Percentiles rank a stretch among this genome's conserved stretches.
Evolutionary conservation across 2,113 vertebrate genomes (phyloP).

Genomic region (Lichenostomus cassidix): DNA sequence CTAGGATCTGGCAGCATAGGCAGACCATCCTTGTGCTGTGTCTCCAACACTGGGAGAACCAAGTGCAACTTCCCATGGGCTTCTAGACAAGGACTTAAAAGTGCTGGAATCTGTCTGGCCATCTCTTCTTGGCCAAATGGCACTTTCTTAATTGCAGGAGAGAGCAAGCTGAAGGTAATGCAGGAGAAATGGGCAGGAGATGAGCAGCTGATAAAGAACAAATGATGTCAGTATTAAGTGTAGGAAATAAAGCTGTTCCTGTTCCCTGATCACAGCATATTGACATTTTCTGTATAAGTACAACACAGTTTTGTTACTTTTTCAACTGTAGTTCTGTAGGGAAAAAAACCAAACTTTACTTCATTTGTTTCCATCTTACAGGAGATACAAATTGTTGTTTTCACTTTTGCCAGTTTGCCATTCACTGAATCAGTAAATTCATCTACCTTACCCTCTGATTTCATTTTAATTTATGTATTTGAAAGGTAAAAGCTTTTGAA

Average conservation of each 20-base stretch:
- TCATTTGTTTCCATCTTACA: neutral
- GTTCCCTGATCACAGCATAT: neutral
- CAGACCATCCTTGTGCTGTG: neutral
- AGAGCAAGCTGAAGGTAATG: neutral
- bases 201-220: neutral
- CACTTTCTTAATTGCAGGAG: neutral
- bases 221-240: neutral
- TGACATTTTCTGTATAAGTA: neutral
- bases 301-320: neutral
- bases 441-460: neutral
- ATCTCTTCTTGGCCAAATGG: neutral
- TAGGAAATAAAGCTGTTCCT: neutral
- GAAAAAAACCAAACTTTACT: neutral
- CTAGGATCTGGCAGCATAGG: neutral
- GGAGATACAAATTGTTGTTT: neutral
- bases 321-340: neutral
- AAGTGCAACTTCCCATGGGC: neutral
- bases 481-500: neutral
- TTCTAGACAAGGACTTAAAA: neutral
- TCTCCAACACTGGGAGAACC: neutral
- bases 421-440: neutral
- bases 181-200: neutral
- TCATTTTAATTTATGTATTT: neutral
- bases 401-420: neutral
- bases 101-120: neutral